Conservation (phyloP, 2,888 invertebrate species). For the Heliconius ismenius region DNA sequence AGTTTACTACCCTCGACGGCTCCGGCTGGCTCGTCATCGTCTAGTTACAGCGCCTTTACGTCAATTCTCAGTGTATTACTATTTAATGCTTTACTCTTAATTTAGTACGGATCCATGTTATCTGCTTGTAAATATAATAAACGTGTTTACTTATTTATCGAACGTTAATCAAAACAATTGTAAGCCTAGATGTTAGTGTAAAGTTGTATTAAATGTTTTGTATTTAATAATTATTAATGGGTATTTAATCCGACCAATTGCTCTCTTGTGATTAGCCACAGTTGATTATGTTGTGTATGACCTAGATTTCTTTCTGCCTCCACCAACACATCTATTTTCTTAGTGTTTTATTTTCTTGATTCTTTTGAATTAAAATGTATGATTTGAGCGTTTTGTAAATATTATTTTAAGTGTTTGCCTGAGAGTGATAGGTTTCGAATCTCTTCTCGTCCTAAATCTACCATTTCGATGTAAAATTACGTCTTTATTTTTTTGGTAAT, state of each 20-base stretch:
- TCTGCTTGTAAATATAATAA: conserved; percentile 81
- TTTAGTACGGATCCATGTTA: conserved; percentile 76
- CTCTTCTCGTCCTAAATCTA: conserved; percentile 69
- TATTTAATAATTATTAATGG: conserved; percentile 77
- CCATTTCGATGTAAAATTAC: conserved; percentile 55
- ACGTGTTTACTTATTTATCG: conserved; percentile 81
- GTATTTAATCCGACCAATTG: conserved; percentile 77
- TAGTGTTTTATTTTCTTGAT: conserved; percentile 53
- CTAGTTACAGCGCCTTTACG: conserved; percentile 79
- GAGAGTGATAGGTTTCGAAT: conserved; percentile 80
- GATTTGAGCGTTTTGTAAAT: conserved; percentile 78
- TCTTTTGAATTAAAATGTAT: conserved; percentile 66
- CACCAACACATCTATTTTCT: conserved; percentile 52
- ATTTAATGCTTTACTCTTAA: conserved; percentile 79
- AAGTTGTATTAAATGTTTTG: conserved; percentile 80
- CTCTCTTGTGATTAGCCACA: conserved; percentile 78
- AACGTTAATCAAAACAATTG: conserved; percentile 73
- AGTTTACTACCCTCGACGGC: conserved; percentile 56
- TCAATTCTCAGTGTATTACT: conserved; percentile 82
- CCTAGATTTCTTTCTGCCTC: conserved; percentile 63
- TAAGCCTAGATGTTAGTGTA: conserved; percentile 81
- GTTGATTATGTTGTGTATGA: conserved; percentile 55
- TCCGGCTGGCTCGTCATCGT: conserved; percentile 73
- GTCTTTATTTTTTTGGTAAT: conserved; percentile 38
- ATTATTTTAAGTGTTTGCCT: conserved; percentile 79